Base-by-base conservation (phyloP, 2,113 vertebrate genomes). In the Campylomormyrus numenius region DNA sequence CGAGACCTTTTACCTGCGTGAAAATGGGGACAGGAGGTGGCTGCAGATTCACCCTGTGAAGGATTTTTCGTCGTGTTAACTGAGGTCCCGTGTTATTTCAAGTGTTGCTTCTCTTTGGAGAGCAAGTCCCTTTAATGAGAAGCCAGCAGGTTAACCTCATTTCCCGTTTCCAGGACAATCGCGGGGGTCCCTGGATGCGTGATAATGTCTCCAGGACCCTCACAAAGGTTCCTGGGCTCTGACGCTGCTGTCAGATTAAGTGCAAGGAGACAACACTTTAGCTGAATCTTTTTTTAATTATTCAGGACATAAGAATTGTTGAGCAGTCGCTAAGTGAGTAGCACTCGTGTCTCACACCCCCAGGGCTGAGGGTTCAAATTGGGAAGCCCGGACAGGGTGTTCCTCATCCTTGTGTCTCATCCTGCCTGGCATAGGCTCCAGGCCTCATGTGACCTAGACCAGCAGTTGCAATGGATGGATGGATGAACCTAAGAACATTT, bases 111-210 rank as follows among this genome's bases (percentile, higher is more conserved):
- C 74, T 80, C 74, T 80, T 80, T 17, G 35, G 74, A 80, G 74
- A 80, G 13, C 35, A 35, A 11, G 83, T 48, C 21, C 42, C 45
- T 85, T n/a, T 85, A 85, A 85, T 85, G 21, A 85, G 83, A 85
- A 48, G 39, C 45, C 45, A 85, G 83, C 45, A 85, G 83, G 45
- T 85, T 85, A 85, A 42, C 45, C 45, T 92, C 91, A 90, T 91
- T 92, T 92, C 91, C 91, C 90, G 52, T 93, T 91, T 90, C 90
- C 89, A 74, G 49, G 87, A 89, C 77, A 86, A 89, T 80, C 46
- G 66, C 49, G 74, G 50, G 85, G n/a, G 9, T 70, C n/a, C 21
- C 83, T 35, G 49, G 50, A 66, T 85, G 89, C 45, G 88, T 74
- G 50, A 88, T 88, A 87, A 91, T 90, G 52, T 88, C 11, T 24